Percentiles rank a stretch among this genome's conserved stretches.
Conservation (phyloP, 53 echinoderm and acorn worm species). For the Temnopleurus reevesii region DNA sequence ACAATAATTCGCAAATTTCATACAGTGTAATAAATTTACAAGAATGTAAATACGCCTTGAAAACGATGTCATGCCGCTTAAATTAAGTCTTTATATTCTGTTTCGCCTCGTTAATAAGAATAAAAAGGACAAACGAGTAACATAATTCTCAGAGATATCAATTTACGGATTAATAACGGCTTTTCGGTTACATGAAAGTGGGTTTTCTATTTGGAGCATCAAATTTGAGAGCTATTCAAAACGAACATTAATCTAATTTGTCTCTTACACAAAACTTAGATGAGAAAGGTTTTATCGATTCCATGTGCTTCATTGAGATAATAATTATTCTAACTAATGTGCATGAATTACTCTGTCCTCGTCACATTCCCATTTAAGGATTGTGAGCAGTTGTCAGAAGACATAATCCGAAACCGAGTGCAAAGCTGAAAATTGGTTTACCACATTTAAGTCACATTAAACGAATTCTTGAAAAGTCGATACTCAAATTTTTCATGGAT, state of each 20-base stretch:
- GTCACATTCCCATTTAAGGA: not conserved
- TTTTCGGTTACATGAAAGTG: not conserved
- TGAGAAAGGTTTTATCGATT: not conserved
- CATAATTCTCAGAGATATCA: not conserved
- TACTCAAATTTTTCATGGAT: not conserved
- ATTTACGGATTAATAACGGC: not conserved
- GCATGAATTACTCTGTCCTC: not conserved
- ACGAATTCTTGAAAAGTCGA: not conserved
- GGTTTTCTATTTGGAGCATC: not conserved
- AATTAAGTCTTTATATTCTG: not conserved
- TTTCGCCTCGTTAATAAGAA: not conserved
- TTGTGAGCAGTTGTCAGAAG: not conserved
- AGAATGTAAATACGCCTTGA: too few relatives aligned
- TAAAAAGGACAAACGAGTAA: not conserved
- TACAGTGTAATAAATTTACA: too few relatives aligned
- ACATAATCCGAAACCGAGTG: not conserved
- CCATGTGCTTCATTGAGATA: not conserved
- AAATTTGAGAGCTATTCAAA: not conserved
- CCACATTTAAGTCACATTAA: not conserved
- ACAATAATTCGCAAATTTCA: too few relatives aligned
- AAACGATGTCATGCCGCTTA: too few relatives aligned
- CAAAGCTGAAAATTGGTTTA: not conserved
- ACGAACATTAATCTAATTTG: conserved; percentile 14
- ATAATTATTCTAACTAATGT: not conserved
- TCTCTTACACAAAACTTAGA: not conserved